Evolutionary conservation across 2,888 invertebrate genomes (phyloP), one percentile per base, ranked within the genome.

Genomic region (Protophormia terraenovae): DNA sequence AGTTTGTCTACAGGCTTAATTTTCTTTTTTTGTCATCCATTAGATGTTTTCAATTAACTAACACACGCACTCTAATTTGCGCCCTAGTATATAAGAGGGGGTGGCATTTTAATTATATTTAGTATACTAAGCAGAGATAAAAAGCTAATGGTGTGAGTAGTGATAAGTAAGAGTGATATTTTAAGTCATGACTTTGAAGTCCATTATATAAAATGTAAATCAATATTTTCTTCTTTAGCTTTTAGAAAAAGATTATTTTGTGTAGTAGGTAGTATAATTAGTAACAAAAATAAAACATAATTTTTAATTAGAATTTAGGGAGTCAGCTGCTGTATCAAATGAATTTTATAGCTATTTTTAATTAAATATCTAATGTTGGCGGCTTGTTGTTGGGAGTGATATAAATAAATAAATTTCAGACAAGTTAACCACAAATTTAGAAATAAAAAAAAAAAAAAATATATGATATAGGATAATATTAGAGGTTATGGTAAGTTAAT

Each of bases 1-100:
- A 67, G 55, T 58, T 73, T 67, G 80, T 75, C 32, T 69, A 45
- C 12, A n/a, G 45, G 75, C 73, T 82, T 71, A 71, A 64, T 22
- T 32, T 55, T 62, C n/a, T 50, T 50, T 19, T 62, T 62, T 22
- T 60, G n/a, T 50, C 38, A 47, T 8, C 19, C 45, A 71, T 41
- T 66, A 32, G 60, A 41, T 50, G 38, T 53, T 55, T 72, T 72
- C 66, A 45, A 69, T 32, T 69, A 35, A 78, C 24, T n/a, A 41
- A 64, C 41, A 32, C 29, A 12, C 38, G 66, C 41, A 32, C 29
- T 19, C 38, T 32, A 19, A 29, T 71, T 22, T 53, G 3, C 38
- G 16, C 19, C 8, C 41, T 29, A 50, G 2, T 71, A 35, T 38
- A n/a, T n/a, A n/a, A n/a, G n/a, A 32, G 24, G 29, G 60, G 78